Evolutionary conservation across 2,113 vertebrate species (phyloP), one percentile per base, ranked within the genome.

Genomic region (Oceanodroma tethys): DNA sequence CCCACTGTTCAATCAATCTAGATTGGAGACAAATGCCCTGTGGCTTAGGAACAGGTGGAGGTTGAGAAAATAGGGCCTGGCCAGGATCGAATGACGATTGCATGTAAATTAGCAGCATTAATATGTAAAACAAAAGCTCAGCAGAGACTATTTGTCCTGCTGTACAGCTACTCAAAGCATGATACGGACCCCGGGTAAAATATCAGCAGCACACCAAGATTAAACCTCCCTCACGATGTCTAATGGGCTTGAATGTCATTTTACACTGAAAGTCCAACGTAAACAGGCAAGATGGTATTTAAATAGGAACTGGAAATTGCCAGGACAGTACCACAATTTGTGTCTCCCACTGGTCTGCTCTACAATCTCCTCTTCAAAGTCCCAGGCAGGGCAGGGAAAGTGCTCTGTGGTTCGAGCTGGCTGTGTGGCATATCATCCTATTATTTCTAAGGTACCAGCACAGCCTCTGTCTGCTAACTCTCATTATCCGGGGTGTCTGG

Each of bases 81-180:
- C 78, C 70, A 29, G 76, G 62, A 29, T 3, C 0, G 26, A 68
- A 88, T 87, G 91, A 72, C 93, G 78, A 91, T 66, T 92, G 88
- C 90, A 95, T 97, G 90, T 92, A 95, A 96, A 97, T 95, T 70
- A 96, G 42, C 52, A 75, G 58, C 47, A 89, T 95, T 89, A 95
- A 80, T 89, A 92, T 70, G 66, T 84, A 76, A 93, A 96, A 82
- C 65, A 81, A 92, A 95, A 73, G 80, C 92, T 92, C 90, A 62
- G 95, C 81, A 82, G 88, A 70, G 82, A 21, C 47, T 30, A 1
- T 90, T 90, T 79, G 53, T 93, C 70, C 53, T 73, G 48, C 20
- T 75, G 70, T 62, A 16, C 43, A 62, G 72, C 79, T 71, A 75
- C 60, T 68, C 52, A 32, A 74, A 68, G 65, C 22, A 3, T 32